These are phyloP conservation scores for Galemys pyrenaicus DNA, from an alignment of 2,113 vertebrate genomes.

Conservation along the genomic window DNA sequence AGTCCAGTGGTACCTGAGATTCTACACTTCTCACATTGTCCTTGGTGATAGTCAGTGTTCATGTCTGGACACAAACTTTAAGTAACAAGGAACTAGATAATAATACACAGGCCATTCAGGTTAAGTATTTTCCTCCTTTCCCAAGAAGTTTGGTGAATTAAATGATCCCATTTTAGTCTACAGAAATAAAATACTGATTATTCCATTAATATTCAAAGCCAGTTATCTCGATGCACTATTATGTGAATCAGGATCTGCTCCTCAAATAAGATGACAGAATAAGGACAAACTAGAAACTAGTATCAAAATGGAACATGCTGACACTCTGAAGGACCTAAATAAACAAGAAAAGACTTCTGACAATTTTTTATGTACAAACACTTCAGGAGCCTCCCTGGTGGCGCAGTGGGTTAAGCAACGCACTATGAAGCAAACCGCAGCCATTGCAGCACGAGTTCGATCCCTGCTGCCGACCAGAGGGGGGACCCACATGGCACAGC, in stretches of 20 bases:
- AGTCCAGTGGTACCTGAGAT: too few relatives aligned
- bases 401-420: too few relatives aligned
- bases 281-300: background rate
- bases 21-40: conserved; percentile 10
- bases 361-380: background rate
- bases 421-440: too few relatives aligned
- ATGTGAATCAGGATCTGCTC: background rate
- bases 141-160: background rate
- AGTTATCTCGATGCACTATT: background rate
- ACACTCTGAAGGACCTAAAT: background rate
- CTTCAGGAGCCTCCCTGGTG: too few relatives aligned
- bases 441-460: too few relatives aligned
- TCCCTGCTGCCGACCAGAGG: too few relatives aligned
- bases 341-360: background rate
- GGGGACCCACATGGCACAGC: too few relatives aligned
- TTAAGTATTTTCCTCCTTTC: background rate
- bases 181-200: background rate
- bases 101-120: background rate
- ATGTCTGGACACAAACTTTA: background rate
- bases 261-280: background rate
- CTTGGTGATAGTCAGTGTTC: background rate
- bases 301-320: background rate
- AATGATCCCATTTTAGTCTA: background rate
- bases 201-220: background rate
- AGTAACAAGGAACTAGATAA: background rate